Evolutionary conservation across 2,797 vertebrate genomes (phyloP).

Genomic region (Sebastes glaucus): DNA sequence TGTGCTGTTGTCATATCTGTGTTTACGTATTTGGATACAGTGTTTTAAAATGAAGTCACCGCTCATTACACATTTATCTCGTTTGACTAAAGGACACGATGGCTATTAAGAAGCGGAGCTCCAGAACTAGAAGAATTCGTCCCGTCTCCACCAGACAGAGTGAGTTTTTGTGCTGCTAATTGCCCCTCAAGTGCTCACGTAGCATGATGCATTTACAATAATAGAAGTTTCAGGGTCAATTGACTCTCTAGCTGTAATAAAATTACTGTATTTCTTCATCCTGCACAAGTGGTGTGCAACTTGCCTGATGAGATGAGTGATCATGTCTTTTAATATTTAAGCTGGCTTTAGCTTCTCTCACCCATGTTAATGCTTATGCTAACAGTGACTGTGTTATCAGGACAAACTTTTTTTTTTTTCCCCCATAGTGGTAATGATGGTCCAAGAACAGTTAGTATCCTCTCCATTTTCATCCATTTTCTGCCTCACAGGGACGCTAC

Average conservation of each 20-base stretch:
- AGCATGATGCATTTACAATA: neutral
- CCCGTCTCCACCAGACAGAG: constrained; percentile 91
- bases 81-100: constrained; percentile 87
- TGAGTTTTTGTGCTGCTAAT: constrained; percentile 73
- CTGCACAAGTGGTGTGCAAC: neutral
- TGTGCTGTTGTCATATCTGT: neutral
- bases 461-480: neutral
- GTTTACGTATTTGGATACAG: neutral
- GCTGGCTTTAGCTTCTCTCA: neutral
- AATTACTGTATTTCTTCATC: neutral
- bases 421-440: neutral
- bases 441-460: neutral
- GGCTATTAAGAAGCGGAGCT: constrained; percentile 90
- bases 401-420: neutral
- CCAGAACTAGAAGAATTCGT: constrained; percentile 90
- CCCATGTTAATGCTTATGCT: neutral
- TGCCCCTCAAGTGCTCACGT: neutral
- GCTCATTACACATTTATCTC: neutral
- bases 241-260: neutral
- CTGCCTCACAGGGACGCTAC: neutral
- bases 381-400: neutral
- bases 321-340: neutral
- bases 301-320: neutral
- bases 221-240: neutral
- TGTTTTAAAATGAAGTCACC: neutral